These are phyloP conservation scores for Anthopleura sola DNA, from an alignment of 64 coral and sea anemone genomes.

Conservation along the genomic window DNA sequence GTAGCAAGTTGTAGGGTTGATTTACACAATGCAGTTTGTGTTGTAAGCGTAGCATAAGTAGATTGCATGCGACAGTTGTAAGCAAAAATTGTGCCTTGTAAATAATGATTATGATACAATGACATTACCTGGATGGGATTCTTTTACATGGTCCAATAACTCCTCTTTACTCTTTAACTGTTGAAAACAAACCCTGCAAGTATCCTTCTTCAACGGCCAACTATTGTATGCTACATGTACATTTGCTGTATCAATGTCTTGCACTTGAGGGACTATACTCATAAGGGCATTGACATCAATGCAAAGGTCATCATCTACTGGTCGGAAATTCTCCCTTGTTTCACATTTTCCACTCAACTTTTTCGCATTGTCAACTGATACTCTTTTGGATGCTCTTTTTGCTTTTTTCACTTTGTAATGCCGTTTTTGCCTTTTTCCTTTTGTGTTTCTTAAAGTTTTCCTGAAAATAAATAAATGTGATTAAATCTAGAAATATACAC, in stretches of 20 bases:
- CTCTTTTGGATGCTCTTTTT: background rate
- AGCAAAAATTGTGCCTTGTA: no score
- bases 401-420: background rate
- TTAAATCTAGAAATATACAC: no score
- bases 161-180: background rate
- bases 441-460: background rate
- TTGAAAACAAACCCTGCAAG: background rate
- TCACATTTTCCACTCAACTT: background rate
- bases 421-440: background rate
- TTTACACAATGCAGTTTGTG: no score
- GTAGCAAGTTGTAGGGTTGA: no score
- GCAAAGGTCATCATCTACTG: conserved; percentile 5
- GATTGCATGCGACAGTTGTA: no score
- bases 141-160: background rate
- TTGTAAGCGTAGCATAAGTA: no score
- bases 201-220: background rate
- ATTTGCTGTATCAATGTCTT: conserved; percentile 2
- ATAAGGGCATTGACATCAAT: conserved; percentile 1
- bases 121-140: background rate
- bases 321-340: background rate
- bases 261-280: background rate
- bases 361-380: background rate
- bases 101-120: no score
- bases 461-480: background rate
- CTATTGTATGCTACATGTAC: background rate